Evolutionary conservation across 2,888 invertebrate genomes (phyloP), one percentile per base, ranked within the genome.

Genomic region (Panopea generosa): DNA sequence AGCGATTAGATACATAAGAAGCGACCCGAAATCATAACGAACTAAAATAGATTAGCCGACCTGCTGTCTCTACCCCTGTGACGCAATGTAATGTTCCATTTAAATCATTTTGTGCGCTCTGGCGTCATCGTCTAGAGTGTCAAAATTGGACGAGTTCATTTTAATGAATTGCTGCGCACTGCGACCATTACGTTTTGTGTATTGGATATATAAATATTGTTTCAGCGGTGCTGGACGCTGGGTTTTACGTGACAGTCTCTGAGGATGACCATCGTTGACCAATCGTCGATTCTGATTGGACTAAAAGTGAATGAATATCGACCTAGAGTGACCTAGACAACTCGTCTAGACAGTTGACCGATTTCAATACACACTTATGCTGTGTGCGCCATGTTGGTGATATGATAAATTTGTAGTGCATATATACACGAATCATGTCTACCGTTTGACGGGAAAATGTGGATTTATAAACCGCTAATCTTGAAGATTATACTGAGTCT

Each of bases 81-180:
- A 27, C 29, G 29, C 29, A 47, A 47, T 49, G 60, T 47, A 60
- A 60, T 27, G 47, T 45, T 47, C 60, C 60, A 60, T 47, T 60
- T 60, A 60, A 47, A 60, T 60, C 60, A 60, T 60, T 47, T 33
- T 26, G 27, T 49, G 29, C 47, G 18, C 1, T 29, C 26, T 60
- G 60, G 60, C 60, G 60, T 60, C 60, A 60, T 60, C 22, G 20
- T 43, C 43, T 40, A 40, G 40, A 47, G 45, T 45, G 45, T 20
- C 24, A 60, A 49, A 60, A 47, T 47, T 29, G 60, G 60, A 47
- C 60, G 60, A 60, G 60, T 60, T 47, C 49, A 60, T 60, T 60
- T 33, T 11, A 7, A 7, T 33, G 33, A 11, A 33, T 33, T 33
- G 11, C 33, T 33, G 33, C 11, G 11, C 4, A 33, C n/a, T n/a